Evolutionary conservation across 2,888 invertebrate genomes (phyloP).

Genomic region (Cantharis flavilabris): DNA sequence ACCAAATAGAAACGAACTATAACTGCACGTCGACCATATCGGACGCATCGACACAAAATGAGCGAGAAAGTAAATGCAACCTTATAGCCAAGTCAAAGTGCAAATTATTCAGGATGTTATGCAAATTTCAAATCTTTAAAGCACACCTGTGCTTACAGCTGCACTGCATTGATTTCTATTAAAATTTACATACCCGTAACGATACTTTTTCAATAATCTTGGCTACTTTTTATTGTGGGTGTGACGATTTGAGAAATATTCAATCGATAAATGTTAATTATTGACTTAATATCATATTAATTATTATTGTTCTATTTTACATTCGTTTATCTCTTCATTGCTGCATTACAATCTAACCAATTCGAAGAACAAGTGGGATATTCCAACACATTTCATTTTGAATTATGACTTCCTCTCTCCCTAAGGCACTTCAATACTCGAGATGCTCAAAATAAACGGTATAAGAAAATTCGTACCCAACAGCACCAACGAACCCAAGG

Average conservation of each 20-base stretch:
- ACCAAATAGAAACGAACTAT: background rate
- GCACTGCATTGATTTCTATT: slow-evolving; percentile 16
- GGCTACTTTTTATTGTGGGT: slow-evolving; percentile 22
- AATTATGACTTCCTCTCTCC: background rate
- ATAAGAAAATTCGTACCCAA: background rate
- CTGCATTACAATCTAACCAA: background rate
- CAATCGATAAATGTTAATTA: background rate
- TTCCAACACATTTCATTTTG: background rate
- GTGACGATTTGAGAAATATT: slow-evolving; percentile 1
- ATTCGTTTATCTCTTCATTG: background rate
- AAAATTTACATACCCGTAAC: slow-evolving; percentile 3
- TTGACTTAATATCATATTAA: background rate
- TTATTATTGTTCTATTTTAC: background rate
- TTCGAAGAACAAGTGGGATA: background rate
- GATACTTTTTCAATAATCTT: background rate
- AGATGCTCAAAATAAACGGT: background rate
- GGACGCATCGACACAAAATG: background rate
- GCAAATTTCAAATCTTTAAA: slow-evolving; percentile 17
- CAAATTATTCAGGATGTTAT: slow-evolving; percentile 25
- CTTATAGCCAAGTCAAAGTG: slow-evolving; percentile 13
- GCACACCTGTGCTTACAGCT: slow-evolving; percentile 23
- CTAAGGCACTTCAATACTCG: background rate
- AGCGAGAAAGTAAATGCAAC: background rate
- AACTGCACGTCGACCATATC: background rate
- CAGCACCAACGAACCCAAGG: background rate